Conservation (phyloP, 1,140 invertebrate species). For the Drosophila ogumai region DNA sequence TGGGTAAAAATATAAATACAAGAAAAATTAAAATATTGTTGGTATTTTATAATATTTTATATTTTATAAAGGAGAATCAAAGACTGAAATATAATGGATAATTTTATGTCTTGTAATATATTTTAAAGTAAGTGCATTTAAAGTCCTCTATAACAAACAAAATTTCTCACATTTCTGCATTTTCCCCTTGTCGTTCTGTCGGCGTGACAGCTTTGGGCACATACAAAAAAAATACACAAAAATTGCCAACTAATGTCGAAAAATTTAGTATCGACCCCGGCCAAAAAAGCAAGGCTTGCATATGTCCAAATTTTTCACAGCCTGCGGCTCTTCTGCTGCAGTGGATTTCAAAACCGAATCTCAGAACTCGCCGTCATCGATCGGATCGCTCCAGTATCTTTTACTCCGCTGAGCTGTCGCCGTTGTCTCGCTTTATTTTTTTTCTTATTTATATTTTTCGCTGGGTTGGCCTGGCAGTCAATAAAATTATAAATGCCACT, state of each 20-base stretch:
- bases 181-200: conserved; percentile 38
- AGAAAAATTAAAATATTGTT: too few species aligned
- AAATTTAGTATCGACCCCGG: conserved; percentile 59
- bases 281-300: conserved; percentile 42
- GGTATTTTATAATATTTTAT: too few species aligned
- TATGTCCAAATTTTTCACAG: conserved; percentile 57
- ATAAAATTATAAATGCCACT: conserved; percentile 80
- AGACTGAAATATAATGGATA: too few species aligned
- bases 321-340: conserved; percentile 71
- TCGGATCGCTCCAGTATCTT: conserved; percentile 26
- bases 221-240: conserved; percentile 33
- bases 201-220: conserved; percentile 77
- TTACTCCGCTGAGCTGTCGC: conserved; percentile 10
- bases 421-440: conserved; percentile 9
- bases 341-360: conserved; percentile 64
- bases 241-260: conserved; percentile 73
- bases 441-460: conserved; percentile 8
- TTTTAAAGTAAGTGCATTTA: neutral
- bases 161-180: conserved; percentile 12
- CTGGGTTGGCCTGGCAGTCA: conserved; percentile 59
- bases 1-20: neutral
- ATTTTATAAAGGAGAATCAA: too few species aligned
- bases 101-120: neutral
- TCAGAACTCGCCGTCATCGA: conserved; percentile 54
- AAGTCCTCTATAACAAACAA: neutral